Conservation (phyloP, 2,113 vertebrate species). For the Mobula birostris region DNA sequence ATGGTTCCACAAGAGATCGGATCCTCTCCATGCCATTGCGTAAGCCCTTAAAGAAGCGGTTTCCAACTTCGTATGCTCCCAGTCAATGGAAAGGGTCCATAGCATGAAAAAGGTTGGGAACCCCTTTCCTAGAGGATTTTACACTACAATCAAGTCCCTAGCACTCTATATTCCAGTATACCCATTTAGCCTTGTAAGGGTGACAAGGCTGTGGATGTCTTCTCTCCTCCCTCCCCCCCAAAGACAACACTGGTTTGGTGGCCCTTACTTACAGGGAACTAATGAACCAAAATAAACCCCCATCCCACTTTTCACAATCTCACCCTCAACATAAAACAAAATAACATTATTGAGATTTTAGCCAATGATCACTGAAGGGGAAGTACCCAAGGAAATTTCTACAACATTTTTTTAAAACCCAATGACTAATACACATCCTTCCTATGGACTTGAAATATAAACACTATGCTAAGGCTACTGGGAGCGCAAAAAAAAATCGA, state of each 20-base stretch:
- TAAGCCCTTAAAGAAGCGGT: too few species aligned
- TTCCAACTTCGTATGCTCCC: too few species aligned
- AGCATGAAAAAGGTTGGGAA: too few species aligned
- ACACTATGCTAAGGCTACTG: not conserved
- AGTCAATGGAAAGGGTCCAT: too few species aligned
- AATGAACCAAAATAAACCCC: not conserved
- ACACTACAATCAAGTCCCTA: too few species aligned
- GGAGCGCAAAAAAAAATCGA: not conserved
- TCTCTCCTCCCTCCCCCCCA: too few species aligned
- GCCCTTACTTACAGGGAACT: not conserved
- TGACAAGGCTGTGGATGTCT: too few species aligned
- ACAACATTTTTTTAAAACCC: not conserved
- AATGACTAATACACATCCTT: not conserved
- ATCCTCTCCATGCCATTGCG: too few species aligned
- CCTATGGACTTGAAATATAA: not conserved
- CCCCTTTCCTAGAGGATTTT: too few species aligned
- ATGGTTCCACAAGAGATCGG: too few species aligned
- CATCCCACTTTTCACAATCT: not conserved
- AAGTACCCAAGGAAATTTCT: not conserved
- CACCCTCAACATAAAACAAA: not conserved
- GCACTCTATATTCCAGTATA: too few species aligned
- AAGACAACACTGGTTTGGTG: not conserved
- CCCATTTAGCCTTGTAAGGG: too few species aligned
- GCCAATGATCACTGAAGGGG: not conserved
- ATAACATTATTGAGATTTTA: not conserved